Evolutionary conservation across 1,140 invertebrate genomes (phyloP).

Genomic region (Tribolium madens): DNA sequence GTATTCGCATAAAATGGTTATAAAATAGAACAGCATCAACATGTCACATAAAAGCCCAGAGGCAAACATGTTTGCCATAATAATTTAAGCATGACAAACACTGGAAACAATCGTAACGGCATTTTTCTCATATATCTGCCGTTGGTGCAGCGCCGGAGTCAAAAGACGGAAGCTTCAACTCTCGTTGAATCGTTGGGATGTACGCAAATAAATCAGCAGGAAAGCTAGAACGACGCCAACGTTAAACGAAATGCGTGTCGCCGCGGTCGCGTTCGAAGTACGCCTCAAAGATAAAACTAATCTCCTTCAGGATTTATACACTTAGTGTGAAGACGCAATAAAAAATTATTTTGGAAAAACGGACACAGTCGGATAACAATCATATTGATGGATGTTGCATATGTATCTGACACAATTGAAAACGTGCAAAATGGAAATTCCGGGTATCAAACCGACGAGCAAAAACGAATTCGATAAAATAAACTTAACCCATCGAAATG

Average conservation of each 20-base stretch:
- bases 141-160: not conserved
- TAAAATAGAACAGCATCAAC: conserved; percentile 25
- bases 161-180: conserved; percentile 19
- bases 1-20: conserved; percentile 26
- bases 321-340: conserved; percentile 27
- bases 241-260: conserved; percentile 35
- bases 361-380: conserved; percentile 18
- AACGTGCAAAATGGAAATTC: conserved; percentile 11
- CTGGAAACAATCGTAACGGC: conserved; percentile 30
- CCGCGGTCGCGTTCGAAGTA: conserved; percentile 34
- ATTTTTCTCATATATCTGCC: not conserved
- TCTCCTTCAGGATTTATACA: conserved; percentile 33
- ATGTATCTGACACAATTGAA: not conserved
- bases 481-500: conserved; percentile 5
- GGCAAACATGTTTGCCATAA: conserved; percentile 35
- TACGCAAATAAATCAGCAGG: conserved; percentile 30
- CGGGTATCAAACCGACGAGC: not conserved
- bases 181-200: not conserved
- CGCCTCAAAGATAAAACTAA: conserved; percentile 34
- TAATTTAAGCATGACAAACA: conserved; percentile 38
- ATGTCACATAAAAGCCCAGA: conserved; percentile 27
- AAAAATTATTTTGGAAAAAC: conserved; percentile 27
- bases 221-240: conserved; percentile 23
- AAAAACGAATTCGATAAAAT: not conserved
- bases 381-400: not conserved